Percentiles rank a stretch among this genome's conserved stretches.
phyloP scores from a whole-genome alignment of 2,113 vertebrate species.

The Leptobrachium leishanense region DNA sequence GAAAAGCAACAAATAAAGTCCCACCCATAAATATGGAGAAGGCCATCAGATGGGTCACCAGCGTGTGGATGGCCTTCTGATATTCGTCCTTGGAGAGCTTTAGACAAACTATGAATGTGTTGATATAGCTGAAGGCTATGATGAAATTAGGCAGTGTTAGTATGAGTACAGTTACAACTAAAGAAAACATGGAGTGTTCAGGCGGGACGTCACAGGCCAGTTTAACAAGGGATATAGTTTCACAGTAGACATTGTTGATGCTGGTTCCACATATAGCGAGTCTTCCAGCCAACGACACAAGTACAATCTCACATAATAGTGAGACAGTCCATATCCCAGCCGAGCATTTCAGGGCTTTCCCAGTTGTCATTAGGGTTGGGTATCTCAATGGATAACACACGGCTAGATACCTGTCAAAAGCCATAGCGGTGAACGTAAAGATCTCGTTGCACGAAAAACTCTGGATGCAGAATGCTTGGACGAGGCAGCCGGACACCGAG shows the following conservation, averaged over 20 bases:
- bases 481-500: neutral
- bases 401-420: conserved; percentile 22
- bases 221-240: neutral
- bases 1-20: neutral
- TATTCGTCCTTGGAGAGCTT: neutral
- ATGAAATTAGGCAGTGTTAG: neutral
- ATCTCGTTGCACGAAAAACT: neutral
- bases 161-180: neutral
- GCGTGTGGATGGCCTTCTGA: conserved; percentile 22
- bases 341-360: neutral
- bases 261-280: neutral
- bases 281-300: neutral
- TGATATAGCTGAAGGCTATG: neutral
- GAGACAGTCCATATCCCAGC: neutral
- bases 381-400: conserved; percentile 11
- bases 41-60: conserved; percentile 4
- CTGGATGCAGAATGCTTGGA: neutral
- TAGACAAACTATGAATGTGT: neutral
- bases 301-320: neutral
- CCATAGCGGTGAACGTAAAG: neutral
- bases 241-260: conserved; percentile 26
- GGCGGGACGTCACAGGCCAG: neutral
- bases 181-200: no score
- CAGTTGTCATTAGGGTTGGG: neutral
- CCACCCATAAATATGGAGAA: neutral